Evolutionary conservation across 2,888 invertebrate species (phyloP).

Genomic region (Chydorus sphaericus): DNA sequence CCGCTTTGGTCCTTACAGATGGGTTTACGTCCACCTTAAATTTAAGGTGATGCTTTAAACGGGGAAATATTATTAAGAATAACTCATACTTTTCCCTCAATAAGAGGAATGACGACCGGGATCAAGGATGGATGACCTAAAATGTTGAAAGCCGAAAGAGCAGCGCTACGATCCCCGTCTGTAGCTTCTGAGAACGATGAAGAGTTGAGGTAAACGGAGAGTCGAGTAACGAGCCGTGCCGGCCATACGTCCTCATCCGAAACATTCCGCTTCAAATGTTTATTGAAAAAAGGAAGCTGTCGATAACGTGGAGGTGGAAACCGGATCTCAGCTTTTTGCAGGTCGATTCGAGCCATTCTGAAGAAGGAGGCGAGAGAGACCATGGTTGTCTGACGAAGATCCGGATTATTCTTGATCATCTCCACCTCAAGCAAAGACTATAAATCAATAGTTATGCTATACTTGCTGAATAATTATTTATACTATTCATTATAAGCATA

Average conservation of each 20-base stretch:
- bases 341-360: slow-evolving; percentile 6
- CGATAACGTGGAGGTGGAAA: background rate
- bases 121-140: slow-evolving; percentile 3
- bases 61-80: background rate
- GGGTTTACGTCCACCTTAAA: slow-evolving; percentile 2
- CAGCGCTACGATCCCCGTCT: background rate
- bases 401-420: background rate
- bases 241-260: background rate
- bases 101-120: slow-evolving; percentile 1
- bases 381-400: slow-evolving; percentile 8
- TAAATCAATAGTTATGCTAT: background rate
- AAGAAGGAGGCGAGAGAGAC: slow-evolving; percentile 2
- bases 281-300: background rate
- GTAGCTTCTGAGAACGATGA: background rate
- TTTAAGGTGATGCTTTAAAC: background rate
- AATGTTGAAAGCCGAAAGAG: slow-evolving; percentile 2
- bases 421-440: background rate
- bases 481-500: background rate
- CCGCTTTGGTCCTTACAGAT: background rate
- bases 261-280: background rate
- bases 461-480: background rate
- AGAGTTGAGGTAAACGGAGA: background rate
- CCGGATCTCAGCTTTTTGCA: background rate
- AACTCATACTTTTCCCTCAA: slow-evolving; percentile 6
- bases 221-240: background rate